Evolutionary conservation across 2,888 invertebrate species (phyloP), one percentile per base, ranked within the genome.

Genomic region (Electrophaes corylata): DNA sequence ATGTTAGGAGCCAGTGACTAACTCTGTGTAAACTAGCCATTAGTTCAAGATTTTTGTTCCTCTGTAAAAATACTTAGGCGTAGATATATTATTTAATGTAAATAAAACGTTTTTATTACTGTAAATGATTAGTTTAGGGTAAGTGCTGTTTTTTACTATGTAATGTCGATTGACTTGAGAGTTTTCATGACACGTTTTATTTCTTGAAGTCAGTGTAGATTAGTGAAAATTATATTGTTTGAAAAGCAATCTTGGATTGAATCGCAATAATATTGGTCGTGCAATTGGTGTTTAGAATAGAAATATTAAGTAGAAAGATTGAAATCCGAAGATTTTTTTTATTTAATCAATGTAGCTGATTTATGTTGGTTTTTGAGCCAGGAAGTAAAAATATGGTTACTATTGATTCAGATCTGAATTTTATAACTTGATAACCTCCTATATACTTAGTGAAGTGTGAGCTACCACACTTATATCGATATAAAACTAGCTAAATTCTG

Each of bases 61-160:
- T 91, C 79, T 91, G 90, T 91, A 91, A 86, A 86, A 85, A 83
- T 75, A 80, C 73, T 72, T 85, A 87, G 84, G 74, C 49, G 55
- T 84, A 84, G 80, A 72, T 71, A 75, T 82, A 80, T 81, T 87
- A 87, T 87, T 88, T 89, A 88, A 88, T 91, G 90, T 91, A 91
- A 82, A 90, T 90, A 91, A 85, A 88, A 88, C 86, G 86, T 87
- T 89, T 88, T 86, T 89, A 87, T 84, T 86, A 82, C 82, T 88
- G 81, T 88, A 90, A 84, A 86, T 90, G 81, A 75, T 79, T 86
- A 85, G 84, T 79, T 65, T 75, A 73, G 60, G 50, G 43, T 62
- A 74, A 75, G 76, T 75, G 80, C 76, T 76, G 74, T 77, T 71
- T 68, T 71, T 71, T 86, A 88, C 89, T 88, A 79, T 88, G 83